phyloP scores from a whole-genome alignment of 1,140 invertebrate species.

The Tachypleus tridentatus region DNA sequence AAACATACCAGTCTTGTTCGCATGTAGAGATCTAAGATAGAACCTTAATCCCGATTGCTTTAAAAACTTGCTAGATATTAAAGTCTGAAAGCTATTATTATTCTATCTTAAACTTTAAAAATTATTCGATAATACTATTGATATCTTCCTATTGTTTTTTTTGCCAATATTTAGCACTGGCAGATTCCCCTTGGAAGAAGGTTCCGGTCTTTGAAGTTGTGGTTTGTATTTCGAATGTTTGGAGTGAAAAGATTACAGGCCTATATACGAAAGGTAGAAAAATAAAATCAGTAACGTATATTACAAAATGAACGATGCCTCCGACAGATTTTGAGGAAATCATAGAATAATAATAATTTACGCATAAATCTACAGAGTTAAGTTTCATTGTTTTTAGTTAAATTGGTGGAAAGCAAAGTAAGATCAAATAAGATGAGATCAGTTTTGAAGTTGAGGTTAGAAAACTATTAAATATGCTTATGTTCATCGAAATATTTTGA shows the following conservation, averaged over 20 bases:
- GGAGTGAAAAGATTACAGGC: conserved; percentile 85
- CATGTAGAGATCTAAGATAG: not conserved
- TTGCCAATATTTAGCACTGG: conserved; percentile 59
- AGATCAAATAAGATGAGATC: no score
- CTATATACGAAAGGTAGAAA: conserved; percentile 60
- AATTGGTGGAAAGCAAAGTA: not conserved
- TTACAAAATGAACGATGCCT: no score
- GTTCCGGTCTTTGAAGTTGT: conserved; percentile 87
- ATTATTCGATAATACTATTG: not conserved
- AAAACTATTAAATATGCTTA: no score
- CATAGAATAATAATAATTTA: no score
- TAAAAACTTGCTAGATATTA: conserved; percentile 8
- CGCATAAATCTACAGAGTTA: no score
- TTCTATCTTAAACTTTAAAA: not conserved
- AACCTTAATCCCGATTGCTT: not conserved
- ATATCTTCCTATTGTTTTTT: no score
- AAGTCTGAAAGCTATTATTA: no score
- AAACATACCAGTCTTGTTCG: no score
- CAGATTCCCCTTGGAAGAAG: conserved; percentile 88
- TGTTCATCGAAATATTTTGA: no score
- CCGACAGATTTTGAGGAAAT: no score
- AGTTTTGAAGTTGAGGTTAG: no score
- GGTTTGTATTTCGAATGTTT: conserved; percentile 92
- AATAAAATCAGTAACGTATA: no score
- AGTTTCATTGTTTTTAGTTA: not conserved